Conservation (phyloP, 2,888 invertebrate genomes). For the Sinotaia quadrata region DNA sequence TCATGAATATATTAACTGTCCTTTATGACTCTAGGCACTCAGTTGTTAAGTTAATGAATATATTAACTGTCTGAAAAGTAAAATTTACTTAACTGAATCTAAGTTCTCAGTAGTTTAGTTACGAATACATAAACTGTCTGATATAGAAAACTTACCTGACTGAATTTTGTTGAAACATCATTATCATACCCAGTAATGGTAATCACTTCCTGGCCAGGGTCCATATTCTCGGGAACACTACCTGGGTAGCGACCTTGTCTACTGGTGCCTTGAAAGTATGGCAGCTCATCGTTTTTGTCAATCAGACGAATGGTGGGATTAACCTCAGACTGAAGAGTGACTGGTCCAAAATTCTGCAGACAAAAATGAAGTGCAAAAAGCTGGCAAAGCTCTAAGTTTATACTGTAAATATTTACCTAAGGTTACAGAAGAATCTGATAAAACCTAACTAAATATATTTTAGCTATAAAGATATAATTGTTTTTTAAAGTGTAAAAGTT, state of each 20-base stretch:
- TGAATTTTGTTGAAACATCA: slow-evolving; percentile 44
- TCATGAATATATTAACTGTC: too few relatives aligned
- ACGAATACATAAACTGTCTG: too few relatives aligned
- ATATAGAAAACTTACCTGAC: slow-evolving; percentile 29
- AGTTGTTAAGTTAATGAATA: too few relatives aligned
- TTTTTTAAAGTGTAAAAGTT: too few relatives aligned
- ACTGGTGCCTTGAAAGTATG: slow-evolving; percentile 85
- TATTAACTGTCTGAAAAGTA: too few relatives aligned
- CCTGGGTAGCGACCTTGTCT: slow-evolving; percentile 92
- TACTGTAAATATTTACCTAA: too few relatives aligned
- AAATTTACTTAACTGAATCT: too few relatives aligned
- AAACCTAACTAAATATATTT: too few relatives aligned
- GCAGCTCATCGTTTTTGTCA: slow-evolving; percentile 97
- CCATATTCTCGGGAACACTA: slow-evolving; percentile 95
- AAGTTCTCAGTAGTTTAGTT: too few relatives aligned
- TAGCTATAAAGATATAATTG: too few relatives aligned
- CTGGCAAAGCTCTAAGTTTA: not conserved
- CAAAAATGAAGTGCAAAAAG: not conserved
- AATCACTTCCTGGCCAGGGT: slow-evolving; percentile 90
- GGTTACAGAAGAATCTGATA: too few relatives aligned
- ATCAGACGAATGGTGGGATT: slow-evolving; percentile 95
- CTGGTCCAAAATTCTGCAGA: slow-evolving; percentile 65
- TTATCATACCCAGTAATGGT: slow-evolving; percentile 66
- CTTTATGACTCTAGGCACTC: too few relatives aligned
- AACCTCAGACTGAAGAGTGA: slow-evolving; percentile 63